Conservation (phyloP, 1,140 invertebrate species). For the Chymomyza costata region DNA sequence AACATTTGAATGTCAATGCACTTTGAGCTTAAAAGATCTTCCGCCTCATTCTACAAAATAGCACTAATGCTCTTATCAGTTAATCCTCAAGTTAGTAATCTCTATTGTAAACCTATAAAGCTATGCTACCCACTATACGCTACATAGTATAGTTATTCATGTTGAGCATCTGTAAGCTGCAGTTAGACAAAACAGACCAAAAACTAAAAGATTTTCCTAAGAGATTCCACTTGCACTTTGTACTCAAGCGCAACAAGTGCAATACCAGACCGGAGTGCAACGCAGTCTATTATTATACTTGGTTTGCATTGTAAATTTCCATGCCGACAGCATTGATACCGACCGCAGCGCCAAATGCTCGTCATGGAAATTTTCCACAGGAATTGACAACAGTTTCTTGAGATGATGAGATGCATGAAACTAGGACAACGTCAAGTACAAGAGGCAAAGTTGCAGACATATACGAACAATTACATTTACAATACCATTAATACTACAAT, state of each 20-base stretch:
- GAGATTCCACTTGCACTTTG: slow-evolving; percentile 35
- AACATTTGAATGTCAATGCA: too few species aligned
- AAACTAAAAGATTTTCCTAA: too few species aligned
- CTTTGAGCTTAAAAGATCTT: too few species aligned
- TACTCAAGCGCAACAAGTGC: slow-evolving; percentile 45
- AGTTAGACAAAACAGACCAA: slow-evolving; percentile 3
- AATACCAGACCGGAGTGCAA: too few species aligned
- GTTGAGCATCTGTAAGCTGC: slow-evolving; percentile 10
- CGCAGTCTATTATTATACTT: slow-evolving; percentile 7
- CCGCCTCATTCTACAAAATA: too few species aligned
- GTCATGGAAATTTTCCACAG: slow-evolving; percentile 39
- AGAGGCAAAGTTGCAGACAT: slow-evolving; percentile 5
- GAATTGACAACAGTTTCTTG: neutral
- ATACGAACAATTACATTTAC: slow-evolving; percentile 6
- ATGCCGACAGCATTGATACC: slow-evolving; percentile 6
- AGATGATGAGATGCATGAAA: slow-evolving; percentile 11
- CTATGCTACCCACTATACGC: too few species aligned
- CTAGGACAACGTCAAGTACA: slow-evolving; percentile 37
- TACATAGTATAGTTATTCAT: too few species aligned
- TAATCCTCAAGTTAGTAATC: too few species aligned
- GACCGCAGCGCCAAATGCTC: slow-evolving; percentile 1
- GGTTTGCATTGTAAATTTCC: slow-evolving; percentile 30
- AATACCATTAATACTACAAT: too few species aligned
- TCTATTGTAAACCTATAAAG: too few species aligned
- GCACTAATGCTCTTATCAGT: too few species aligned